These are phyloP conservation scores for Pluvialis apricaria DNA, from an alignment of 2,113 vertebrate genomes.

Conservation along the genomic window DNA sequence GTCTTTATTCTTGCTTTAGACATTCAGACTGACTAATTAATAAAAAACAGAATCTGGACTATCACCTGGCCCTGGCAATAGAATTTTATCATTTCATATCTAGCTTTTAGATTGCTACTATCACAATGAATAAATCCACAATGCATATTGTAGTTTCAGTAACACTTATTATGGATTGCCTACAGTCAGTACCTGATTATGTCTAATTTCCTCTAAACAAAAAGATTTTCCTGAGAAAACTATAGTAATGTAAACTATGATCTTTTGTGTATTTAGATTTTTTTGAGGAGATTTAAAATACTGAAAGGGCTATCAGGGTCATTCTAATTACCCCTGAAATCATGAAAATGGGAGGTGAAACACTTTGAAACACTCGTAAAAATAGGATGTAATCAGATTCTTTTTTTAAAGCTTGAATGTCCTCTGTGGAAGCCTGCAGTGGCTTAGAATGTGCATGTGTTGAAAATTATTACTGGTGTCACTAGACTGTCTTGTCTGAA, in stretches of 20 bases:
- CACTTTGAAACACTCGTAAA: neutral
- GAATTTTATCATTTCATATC: neutral
- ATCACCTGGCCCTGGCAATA: neutral
- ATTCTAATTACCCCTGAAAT: conserved; percentile 37
- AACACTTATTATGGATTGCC: neutral
- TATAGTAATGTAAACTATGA: neutral
- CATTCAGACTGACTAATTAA: neutral
- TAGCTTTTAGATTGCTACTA: neutral
- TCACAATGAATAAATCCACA: neutral
- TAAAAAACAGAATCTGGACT: neutral
- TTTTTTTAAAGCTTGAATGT: neutral
- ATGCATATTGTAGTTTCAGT: neutral
- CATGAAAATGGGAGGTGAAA: neutral
- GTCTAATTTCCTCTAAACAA: conserved; percentile 23
- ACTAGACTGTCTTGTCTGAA: neutral
- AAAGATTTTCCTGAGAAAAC: neutral
- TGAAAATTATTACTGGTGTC: neutral
- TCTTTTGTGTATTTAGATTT: neutral
- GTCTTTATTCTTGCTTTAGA: neutral
- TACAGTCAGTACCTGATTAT: neutral
- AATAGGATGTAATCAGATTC: neutral
- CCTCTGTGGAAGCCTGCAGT: neutral
- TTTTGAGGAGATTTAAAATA: neutral
- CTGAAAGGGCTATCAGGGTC: neutral
- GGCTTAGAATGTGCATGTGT: neutral